Conservation (phyloP, 35 echinoderm and acorn worm species). For the Patiria miniata region DNA sequence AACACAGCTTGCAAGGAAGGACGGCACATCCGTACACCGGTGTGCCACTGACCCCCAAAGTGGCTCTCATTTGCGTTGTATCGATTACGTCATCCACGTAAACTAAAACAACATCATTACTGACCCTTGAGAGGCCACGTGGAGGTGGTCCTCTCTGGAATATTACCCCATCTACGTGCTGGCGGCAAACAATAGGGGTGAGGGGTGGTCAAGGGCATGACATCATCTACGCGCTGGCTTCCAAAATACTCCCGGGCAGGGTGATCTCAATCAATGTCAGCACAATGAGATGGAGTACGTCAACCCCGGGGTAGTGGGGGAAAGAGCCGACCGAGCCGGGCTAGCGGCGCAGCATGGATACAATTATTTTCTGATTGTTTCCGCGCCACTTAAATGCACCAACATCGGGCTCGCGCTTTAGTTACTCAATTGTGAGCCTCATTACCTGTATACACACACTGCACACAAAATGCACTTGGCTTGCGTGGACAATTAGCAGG, state of each 20-base stretch:
- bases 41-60: conserved; percentile 27
- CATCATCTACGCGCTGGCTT: conserved; percentile 18
- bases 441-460: conserved; percentile 27
- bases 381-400: conserved; percentile 26
- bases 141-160: not conserved
- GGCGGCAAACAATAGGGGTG: conserved; percentile 16
- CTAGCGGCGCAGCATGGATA: conserved; percentile 8
- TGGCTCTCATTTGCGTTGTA: not conserved
- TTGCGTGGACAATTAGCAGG: not conserved
- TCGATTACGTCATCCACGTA: conserved; percentile 21
- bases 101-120: conserved; percentile 32
- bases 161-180: conserved; percentile 25
- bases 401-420: not conserved
- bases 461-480: conserved; percentile 21
- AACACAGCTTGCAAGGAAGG: not conserved
- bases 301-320: not conserved
- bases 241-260: conserved; percentile 11
- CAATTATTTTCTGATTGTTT: conserved; percentile 34
- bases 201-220: conserved; percentile 30
- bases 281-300: conserved; percentile 10
- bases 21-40: not conserved
- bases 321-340: not conserved
- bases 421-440: not conserved
- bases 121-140: not conserved
- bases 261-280: conserved; percentile 22